phyloP scores from a whole-genome alignment of 2,113 vertebrate genomes.

The Caranx ignobilis region DNA sequence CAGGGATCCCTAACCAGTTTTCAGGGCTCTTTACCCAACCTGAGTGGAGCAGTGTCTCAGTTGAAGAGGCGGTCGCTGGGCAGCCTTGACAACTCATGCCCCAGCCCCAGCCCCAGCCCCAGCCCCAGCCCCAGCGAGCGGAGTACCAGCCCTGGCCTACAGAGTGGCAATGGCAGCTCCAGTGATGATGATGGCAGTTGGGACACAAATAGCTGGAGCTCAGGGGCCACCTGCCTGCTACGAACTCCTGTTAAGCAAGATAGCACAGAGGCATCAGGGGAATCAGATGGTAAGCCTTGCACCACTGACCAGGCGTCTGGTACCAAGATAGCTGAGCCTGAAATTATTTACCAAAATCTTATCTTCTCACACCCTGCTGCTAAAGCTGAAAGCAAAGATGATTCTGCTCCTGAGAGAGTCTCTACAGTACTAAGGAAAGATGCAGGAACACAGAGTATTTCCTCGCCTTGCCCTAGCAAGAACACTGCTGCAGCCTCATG shows the following conservation, averaged over 20 bases:
- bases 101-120: too few relatives aligned
- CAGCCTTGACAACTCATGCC: constrained; percentile 61
- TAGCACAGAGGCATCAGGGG: constrained; percentile 59
- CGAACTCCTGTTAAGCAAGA: constrained; percentile 79
- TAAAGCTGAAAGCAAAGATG: constrained; percentile 50
- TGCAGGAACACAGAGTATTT: constrained; percentile 56
- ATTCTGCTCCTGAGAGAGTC: constrained; percentile 40
- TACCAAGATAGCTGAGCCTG: constrained; percentile 63
- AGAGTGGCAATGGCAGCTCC: constrained; percentile 77
- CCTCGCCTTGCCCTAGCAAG: constrained; percentile 56
- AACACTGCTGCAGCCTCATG: constrained; percentile 71
- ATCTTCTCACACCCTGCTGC: constrained; percentile 48
- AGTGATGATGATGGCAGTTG: constrained; percentile 85
- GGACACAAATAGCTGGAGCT: constrained; percentile 84
- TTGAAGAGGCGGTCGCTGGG: constrained; percentile 62
- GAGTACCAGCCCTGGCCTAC: constrained; percentile 69
- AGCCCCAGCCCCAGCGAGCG: constrained; percentile 60
- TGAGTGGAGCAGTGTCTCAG: constrained; percentile 58
- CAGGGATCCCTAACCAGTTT: constrained; percentile 58
- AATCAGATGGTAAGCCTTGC: constrained; percentile 51
- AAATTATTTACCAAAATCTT: constrained; percentile 79
- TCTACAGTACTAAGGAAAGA: constrained; percentile 44
- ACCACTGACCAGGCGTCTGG: constrained; percentile 4
- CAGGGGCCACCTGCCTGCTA: constrained; percentile 81
- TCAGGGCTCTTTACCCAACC: constrained; percentile 58